Evolutionary conservation across 2,888 invertebrate genomes (phyloP).

Genomic region (Leucophenga montana): DNA sequence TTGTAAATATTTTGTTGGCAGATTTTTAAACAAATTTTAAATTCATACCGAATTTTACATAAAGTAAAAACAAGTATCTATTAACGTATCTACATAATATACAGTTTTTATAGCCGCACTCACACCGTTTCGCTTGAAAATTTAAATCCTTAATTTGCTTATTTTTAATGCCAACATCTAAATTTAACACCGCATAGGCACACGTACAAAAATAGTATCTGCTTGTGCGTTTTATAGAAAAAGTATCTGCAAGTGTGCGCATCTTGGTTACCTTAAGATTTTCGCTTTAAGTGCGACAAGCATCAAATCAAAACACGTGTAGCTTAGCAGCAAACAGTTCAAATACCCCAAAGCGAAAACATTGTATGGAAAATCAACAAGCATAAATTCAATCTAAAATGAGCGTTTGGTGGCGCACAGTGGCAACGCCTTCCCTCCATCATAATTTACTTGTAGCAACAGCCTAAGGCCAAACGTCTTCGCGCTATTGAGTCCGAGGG

Average conservation of each 20-base stretch:
- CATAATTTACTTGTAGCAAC: neutral
- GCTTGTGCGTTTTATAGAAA: too few species aligned
- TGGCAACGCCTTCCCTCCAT: neutral
- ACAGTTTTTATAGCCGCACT: neutral
- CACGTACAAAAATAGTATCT: neutral
- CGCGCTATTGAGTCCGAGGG: too few species aligned
- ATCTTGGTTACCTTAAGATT: constrained; percentile 59
- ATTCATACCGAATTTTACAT: constrained; percentile 40
- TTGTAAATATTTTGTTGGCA: constrained; percentile 11
- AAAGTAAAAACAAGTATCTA: constrained; percentile 33
- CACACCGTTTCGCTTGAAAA: constrained; percentile 34
- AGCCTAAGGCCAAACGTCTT: neutral
- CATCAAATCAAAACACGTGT: constrained; percentile 54
- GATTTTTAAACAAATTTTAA: constrained; percentile 35
- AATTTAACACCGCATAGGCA: constrained; percentile 24
- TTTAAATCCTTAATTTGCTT: constrained; percentile 17
- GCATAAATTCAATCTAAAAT: too few species aligned
- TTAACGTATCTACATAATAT: constrained; percentile 37
- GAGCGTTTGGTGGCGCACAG: neutral
- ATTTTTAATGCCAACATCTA: neutral
- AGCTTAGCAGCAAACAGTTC: constrained; percentile 38
- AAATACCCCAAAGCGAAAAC: constrained; percentile 42
- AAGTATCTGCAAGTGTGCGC: too few species aligned
- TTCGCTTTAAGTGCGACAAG: constrained; percentile 46
- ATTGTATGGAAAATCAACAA: too few species aligned